A percentile compares a stretch with the other conserved stretches of the same genome.
Evolutionary conservation across 2,113 vertebrate genomes (phyloP).

Genomic region (Caretta caretta): DNA sequence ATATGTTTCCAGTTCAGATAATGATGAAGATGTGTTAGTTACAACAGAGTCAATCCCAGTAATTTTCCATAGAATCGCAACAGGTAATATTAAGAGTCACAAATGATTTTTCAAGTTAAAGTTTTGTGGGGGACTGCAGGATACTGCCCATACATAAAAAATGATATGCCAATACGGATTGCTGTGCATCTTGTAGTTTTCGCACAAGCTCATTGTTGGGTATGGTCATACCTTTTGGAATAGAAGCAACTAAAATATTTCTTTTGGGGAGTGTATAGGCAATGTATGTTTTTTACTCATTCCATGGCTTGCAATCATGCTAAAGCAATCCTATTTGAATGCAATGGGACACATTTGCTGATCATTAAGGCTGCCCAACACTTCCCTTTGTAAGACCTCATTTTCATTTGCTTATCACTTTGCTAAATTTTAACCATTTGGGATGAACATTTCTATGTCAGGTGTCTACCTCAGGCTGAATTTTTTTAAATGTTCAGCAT

Average conservation of each 20-base stretch:
- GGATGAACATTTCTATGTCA: neutral
- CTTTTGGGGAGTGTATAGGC: neutral
- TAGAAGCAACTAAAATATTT: conserved; percentile 5
- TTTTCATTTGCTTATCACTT: conserved; percentile 11
- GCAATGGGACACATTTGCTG: neutral
- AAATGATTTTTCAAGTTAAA: neutral
- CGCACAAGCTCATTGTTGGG: neutral
- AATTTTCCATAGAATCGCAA: conserved; percentile 91
- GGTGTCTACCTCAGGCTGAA: neutral
- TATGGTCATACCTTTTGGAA: neutral
- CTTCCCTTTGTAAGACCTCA: neutral
- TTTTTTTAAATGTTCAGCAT: neutral
- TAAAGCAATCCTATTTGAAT: neutral
- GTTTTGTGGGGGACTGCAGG: neutral
- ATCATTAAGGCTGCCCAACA: neutral
- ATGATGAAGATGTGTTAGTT: conserved; percentile 92
- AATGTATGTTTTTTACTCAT: neutral
- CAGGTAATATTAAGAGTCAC: conserved; percentile 79
- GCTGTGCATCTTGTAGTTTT: neutral
- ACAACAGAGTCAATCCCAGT: conserved; percentile 91
- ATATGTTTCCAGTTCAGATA: conserved; percentile 92
- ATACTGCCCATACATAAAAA: neutral
- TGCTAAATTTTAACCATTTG: neutral
- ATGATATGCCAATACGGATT: neutral
- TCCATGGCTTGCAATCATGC: neutral